Base-by-base conservation (phyloP, 2,888 invertebrate species). In the Malthinus seriepunctatus region DNA sequence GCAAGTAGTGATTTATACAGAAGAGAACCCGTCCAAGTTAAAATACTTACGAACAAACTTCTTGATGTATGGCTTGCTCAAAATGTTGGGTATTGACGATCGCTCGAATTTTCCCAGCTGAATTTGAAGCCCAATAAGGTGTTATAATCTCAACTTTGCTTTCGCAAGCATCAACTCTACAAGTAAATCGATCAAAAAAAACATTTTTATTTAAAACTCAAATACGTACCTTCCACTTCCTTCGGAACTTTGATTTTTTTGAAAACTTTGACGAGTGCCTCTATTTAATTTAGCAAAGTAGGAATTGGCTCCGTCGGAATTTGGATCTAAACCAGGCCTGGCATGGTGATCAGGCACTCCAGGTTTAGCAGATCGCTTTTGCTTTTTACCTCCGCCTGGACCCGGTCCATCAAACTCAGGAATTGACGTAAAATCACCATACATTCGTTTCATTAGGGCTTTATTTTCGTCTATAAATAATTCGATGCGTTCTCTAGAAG, bases 61-160 rank as follows among this genome's bases (percentile, higher is more conserved):
- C 95, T 77, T 95, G 95, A 76, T 95, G 95, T 71, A 95, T 94
- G 48, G 95, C 95, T 78, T 95, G 95, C 74, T 95, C 95, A 73
- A 95, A 94, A 79, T 95, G 94, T 80, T 94, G 93, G 8, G 94
- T 95, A 77, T 95, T 95, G 49, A 95, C 95, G 64, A 95, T 92
- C 32, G 95, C 95, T 51, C 95, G 84, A 55, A 94, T 86, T 80
- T 95, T 94, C 51, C 93, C 92, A 11, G 93, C 93, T 1, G 94
- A 94, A 78, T 95, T 95, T 11, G 93, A 88, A 5, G 95, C 95
- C 95, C 95, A 95, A 74, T 94, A 95, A 0, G 95, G 95, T 2
- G 95, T 95, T 60, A 93, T 90, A 70, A 95, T 93, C 79, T 95
- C 95, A 42, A 93, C 88, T 77, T 93, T 93, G 57, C 94, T 94